Base-by-base conservation (phyloP, 2,113 vertebrate genomes). In the Addax nasomaculatus region DNA sequence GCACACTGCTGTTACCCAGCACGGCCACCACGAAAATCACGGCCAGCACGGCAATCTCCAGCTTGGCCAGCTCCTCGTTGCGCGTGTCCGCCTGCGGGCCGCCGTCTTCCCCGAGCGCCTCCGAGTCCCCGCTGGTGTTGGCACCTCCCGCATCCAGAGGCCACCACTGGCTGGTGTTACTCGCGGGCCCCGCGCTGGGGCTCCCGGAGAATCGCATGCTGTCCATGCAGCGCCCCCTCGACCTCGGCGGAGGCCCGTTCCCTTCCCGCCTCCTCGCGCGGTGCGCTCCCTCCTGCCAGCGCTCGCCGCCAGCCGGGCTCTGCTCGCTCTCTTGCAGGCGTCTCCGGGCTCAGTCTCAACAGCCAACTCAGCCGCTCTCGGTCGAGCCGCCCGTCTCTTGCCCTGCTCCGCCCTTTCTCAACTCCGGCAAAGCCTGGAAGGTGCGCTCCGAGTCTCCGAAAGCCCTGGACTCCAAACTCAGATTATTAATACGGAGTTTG, bases 1-100 rank as follows among this genome's bases (percentile, higher is more conserved):
- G 97, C 96, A 99, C 99, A 76, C 99, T 99, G 88, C 99, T 97
- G 83, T 99, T 99, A 2, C 99, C 99, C 53, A 99, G 97, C 85
- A 99, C 99, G 0, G 99, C 99, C 87, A 99, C 99, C 43, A 98
- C 99, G 97, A 99, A 99, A n/a, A 99, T 99, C 98, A 99, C 96
- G 30, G 99, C 99, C 93, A 99, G 98, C 84, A 99, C 99, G 3
- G 99, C 98, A 39, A 99, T 99, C 98, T 99, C 99, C 76, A 99
- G 98, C 95, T 99, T 99, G 67, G 99, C 99, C 91, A 99, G 98
- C 89, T 99, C 99, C 92, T 99, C 99, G 89, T 99, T 98, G 27
- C 99, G 99, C 27, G 97, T 98, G 88, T 99, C 99, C 30, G 57
- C 96, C 39, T 55, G 97, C 29, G 88, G 57, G 89, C 29, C 14